Evolutionary conservation across 2,888 invertebrate genomes (phyloP).

Genomic region (Trachelus iudaicus): DNA sequence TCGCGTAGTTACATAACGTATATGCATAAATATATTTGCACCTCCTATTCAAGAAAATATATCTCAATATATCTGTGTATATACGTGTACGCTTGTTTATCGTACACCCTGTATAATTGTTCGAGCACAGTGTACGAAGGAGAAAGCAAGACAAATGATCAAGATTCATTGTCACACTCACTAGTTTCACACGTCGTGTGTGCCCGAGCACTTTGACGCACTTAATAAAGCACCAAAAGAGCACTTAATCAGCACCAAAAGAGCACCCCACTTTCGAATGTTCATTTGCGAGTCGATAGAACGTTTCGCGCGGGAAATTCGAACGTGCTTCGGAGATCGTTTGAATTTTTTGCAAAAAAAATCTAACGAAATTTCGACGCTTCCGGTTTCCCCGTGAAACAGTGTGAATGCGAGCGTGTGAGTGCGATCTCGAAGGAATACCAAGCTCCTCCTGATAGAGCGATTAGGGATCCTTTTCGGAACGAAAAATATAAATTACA

Average conservation of each 20-base stretch:
- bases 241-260: conserved; percentile 45
- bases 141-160: not conserved
- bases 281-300: conserved; percentile 3
- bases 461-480: conserved; percentile 2
- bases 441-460: not conserved
- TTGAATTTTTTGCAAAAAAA: not conserved
- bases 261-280: conserved; percentile 53
- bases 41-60: not conserved
- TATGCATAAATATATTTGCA: not conserved
- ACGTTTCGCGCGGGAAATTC: not conserved
- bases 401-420: conserved; percentile 48
- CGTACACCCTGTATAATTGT: not conserved
- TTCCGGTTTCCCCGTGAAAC: conserved; percentile 14
- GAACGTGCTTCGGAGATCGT: not conserved
- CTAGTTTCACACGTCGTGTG: not conserved
- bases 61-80: not conserved
- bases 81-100: not conserved
- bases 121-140: not conserved
- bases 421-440: conserved; percentile 32
- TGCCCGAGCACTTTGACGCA: not conserved
- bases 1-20: not conserved
- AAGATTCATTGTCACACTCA: not conserved
- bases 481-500: conserved; percentile 14
- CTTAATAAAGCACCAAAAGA: conserved; percentile 32
- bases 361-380: not conserved